These are phyloP conservation scores for Drosophila bocqueti DNA, from an alignment of 1,140 invertebrate genomes.

Conservation along the genomic window DNA sequence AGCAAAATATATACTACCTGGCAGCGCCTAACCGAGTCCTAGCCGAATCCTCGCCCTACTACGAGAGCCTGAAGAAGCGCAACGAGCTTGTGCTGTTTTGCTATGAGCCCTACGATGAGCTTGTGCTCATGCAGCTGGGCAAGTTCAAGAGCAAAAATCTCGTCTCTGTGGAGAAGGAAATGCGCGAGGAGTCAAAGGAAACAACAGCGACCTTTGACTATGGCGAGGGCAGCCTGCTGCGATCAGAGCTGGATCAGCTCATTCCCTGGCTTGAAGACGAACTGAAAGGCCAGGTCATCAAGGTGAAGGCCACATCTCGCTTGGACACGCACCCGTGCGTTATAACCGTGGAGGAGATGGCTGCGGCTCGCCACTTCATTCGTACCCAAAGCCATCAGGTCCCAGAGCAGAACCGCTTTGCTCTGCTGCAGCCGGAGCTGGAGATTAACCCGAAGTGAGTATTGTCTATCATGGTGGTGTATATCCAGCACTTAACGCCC, in stretches of 20 bases:
- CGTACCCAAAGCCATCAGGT: slow-evolving; percentile 94
- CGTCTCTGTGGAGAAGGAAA: slow-evolving; percentile 97
- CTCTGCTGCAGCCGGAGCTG: slow-evolving; percentile 94
- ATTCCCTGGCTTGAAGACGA: slow-evolving; percentile 91
- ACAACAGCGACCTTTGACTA: slow-evolving; percentile 87
- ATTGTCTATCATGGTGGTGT: slow-evolving; percentile 6
- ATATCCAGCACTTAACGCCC: not conserved
- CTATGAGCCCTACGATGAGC: slow-evolving; percentile 98
- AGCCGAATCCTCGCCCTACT: slow-evolving; percentile 97
- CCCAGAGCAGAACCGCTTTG: slow-evolving; percentile 93
- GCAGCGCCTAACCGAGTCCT: slow-evolving; percentile 96
- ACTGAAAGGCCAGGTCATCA: slow-evolving; percentile 91
- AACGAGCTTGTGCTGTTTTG: slow-evolving; percentile 97
- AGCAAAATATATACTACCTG: slow-evolving; percentile 96
- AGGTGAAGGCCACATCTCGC: slow-evolving; percentile 92
- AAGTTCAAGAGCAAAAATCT: slow-evolving; percentile 93
- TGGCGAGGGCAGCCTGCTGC: slow-evolving; percentile 88
- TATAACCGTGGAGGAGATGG: slow-evolving; percentile 98
- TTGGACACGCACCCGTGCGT: slow-evolving; percentile 96
- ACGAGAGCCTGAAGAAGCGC: slow-evolving; percentile 94
- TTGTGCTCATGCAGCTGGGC: slow-evolving; percentile 95
- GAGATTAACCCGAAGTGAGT: slow-evolving; percentile 96
- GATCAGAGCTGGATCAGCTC: slow-evolving; percentile 91
- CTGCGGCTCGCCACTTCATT: slow-evolving; percentile 96
- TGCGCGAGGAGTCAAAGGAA: slow-evolving; percentile 88